A percentile compares a stretch with the other conserved stretches of the same genome.
Evolutionary conservation across 2,797 vertebrate species (phyloP).

Genomic region (Malacoraja senta): DNA sequence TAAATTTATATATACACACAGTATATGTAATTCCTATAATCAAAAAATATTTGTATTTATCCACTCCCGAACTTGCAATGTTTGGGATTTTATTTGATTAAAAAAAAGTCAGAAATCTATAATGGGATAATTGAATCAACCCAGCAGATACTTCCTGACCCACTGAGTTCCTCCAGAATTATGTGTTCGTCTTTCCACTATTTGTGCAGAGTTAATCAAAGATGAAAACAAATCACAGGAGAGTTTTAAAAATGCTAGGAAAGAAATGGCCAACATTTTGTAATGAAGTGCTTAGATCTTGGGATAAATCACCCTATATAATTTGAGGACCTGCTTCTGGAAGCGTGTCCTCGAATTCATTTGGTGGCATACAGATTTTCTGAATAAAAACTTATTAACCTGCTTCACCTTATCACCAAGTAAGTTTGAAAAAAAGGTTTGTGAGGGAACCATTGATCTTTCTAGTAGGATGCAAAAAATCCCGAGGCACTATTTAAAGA

Average conservation of each 20-base stretch:
- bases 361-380: neutral
- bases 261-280: neutral
- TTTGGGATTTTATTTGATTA: too few species aligned
- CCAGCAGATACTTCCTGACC: neutral
- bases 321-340: neutral
- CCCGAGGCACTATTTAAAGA: neutral
- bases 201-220: neutral
- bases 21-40: too few species aligned
- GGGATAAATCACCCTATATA: neutral
- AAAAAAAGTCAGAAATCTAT: neutral
- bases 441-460: neutral
- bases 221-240: neutral
- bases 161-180: neutral
- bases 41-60: too few species aligned
- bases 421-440: neutral
- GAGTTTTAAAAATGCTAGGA: neutral
- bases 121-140: neutral
- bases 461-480: neutral
- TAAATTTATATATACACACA: neutral
- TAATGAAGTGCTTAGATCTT: neutral
- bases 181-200: neutral
- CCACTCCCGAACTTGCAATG: too few species aligned
- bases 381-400: neutral
- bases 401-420: neutral
- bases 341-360: too few species aligned